A percentile compares a stretch with the other conserved stretches of the same genome.
Evolutionary conservation across 2,113 vertebrate genomes (phyloP).

Genomic region (Mobula hypostoma): DNA sequence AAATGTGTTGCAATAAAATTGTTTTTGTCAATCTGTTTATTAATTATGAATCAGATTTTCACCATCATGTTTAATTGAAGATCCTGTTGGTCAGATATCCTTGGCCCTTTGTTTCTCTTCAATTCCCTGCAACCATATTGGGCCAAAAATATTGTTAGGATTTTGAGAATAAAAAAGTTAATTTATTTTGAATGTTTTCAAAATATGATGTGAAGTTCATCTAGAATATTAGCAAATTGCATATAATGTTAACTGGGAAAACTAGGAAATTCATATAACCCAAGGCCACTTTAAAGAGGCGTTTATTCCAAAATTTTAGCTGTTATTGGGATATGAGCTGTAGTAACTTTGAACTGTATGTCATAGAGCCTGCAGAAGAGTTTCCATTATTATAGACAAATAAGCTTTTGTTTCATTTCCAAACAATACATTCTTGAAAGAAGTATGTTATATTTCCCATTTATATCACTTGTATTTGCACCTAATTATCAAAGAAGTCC

Average conservation of each 20-base stretch:
- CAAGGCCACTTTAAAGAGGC: not conserved
- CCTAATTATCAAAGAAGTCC: no score
- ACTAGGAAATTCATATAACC: not conserved
- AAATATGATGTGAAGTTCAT: not conserved
- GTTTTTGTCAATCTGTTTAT: not conserved
- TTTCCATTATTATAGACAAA: not conserved
- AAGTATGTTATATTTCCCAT: no score
- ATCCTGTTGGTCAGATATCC: not conserved
- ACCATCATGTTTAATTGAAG: not conserved
- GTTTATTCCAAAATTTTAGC: not conserved
- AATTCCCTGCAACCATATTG: not conserved
- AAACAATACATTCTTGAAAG: no score
- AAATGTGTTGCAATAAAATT: not conserved
- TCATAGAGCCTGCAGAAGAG: not conserved
- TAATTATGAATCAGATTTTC: not conserved
- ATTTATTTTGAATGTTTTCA: not conserved
- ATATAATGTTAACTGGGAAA: not conserved
- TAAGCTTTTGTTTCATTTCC: no score
- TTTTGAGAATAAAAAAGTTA: not conserved
- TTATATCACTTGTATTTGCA: no score
- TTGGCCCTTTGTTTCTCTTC: not conserved
- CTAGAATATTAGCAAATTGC: not conserved
- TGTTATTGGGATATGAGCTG: not conserved
- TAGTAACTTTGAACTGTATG: not conserved
- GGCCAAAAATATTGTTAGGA: no score